These are phyloP conservation scores for Molorchus minor DNA, from an alignment of 2,888 invertebrate species.

Conservation along the genomic window DNA sequence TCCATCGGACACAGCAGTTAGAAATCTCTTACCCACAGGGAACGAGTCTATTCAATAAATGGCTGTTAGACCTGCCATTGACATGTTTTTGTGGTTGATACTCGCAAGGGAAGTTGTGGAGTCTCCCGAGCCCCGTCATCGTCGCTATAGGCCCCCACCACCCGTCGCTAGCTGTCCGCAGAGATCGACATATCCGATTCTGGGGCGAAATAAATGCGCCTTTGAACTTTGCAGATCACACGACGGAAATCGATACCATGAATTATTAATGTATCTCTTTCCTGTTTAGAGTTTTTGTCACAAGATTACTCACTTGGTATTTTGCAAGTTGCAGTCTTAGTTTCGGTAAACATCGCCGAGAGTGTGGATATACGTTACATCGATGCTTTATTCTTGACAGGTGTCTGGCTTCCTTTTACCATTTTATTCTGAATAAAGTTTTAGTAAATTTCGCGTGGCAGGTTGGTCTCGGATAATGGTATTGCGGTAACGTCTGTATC, in stretches of 20 bases:
- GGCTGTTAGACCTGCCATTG: conserved; percentile 40
- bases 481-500: neutral
- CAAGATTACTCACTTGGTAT: conserved; percentile 18
- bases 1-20: too few species aligned
- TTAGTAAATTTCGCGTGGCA: neutral
- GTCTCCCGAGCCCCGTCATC: conserved; percentile 21
- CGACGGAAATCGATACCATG: conserved; percentile 37
- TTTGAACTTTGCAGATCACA: conserved; percentile 38
- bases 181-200: conserved; percentile 32
- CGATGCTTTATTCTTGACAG: conserved; percentile 23
- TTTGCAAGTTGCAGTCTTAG: conserved; percentile 20
- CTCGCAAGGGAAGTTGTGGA: conserved; percentile 31
- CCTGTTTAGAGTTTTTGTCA: conserved; percentile 27
- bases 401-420: conserved; percentile 11
- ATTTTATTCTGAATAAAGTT: conserved; percentile 9
- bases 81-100: conserved; percentile 41
- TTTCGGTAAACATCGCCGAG: conserved; percentile 25
- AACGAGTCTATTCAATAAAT: conserved; percentile 43
- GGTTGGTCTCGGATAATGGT: neutral
- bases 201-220: conserved; percentile 34
- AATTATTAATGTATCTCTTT: conserved; percentile 40
- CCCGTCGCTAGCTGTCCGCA: conserved; percentile 30
- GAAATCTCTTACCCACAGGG: conserved; percentile 8
- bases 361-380: conserved; percentile 23
- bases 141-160: conserved; percentile 25